These are phyloP conservation scores for Erinaceus europaeus DNA, from an alignment of 2,113 vertebrate genomes.

Conservation along the genomic window DNA sequence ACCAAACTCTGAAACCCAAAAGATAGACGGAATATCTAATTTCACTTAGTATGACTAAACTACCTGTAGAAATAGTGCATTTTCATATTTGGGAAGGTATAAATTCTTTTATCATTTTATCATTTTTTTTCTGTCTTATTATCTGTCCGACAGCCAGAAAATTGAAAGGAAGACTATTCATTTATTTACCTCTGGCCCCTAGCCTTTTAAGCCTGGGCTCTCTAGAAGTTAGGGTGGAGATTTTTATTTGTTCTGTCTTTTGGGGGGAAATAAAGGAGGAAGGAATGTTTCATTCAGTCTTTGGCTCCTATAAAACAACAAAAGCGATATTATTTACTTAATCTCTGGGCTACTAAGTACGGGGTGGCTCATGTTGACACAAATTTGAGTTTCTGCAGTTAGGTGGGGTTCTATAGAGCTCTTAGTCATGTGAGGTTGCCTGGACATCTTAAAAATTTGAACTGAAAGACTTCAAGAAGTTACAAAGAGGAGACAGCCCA, in stretches of 20 bases:
- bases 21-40: neutral
- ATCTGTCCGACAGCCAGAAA: conserved; percentile 71
- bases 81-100: conserved; percentile 58
- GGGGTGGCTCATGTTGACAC: conserved; percentile 76
- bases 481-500: conserved; percentile 35
- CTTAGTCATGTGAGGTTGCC: conserved; percentile 73
- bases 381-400: conserved; percentile 72
- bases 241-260: conserved; percentile 76
- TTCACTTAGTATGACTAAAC: conserved; percentile 44
- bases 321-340: conserved; percentile 76
- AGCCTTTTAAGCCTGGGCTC: conserved; percentile 67
- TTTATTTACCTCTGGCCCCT: conserved; percentile 74
- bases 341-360: conserved; percentile 65
- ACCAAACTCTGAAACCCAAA: neutral
- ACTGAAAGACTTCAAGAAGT: conserved; percentile 56
- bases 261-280: conserved; percentile 66
- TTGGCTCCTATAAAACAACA: conserved; percentile 68
- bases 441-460: conserved; percentile 68
- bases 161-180: conserved; percentile 64
- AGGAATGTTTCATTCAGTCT: conserved; percentile 64
- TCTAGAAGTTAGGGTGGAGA: conserved; percentile 61
- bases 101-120: conserved; percentile 62
- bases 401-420: conserved; percentile 76
- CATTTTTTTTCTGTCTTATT: conserved; percentile 60
- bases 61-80: conserved; percentile 25